Base-by-base conservation (phyloP, 2,797 vertebrate species). In the Capromys pilorides region DNA sequence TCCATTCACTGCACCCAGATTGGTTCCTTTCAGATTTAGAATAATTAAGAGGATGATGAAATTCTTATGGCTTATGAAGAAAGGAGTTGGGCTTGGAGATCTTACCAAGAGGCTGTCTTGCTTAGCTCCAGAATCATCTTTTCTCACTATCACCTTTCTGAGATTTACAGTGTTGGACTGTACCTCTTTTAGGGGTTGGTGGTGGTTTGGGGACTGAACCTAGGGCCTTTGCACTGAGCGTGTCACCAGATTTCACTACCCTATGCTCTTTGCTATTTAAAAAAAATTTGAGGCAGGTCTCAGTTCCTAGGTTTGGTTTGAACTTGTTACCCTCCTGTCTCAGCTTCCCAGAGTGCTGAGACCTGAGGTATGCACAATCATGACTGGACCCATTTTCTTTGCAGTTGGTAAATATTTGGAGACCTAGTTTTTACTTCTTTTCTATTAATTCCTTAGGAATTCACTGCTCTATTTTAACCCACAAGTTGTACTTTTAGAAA, bases 391-490 rank as follows among this genome's bases (percentile, higher is more conserved):
- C 45, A 26, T 45, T 77, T 78, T 11, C 75, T n/a, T 67, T 71
- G 39, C 77, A 81, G 49, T 83, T 91, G 45, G 24, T 49, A 28
- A 71, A 67, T 73, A 67, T 86, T 86, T 77, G 49, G 36, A 95
- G 64, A 28, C 39, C 8, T 66, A 26, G 2, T 19, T 95, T 91
- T 82, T 31, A 62, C 45, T 91, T 81, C 54, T 73, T 28, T 2
- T 59, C 14, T n/a, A 1, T 41, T 16, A 81, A 69, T 79, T 95
- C 49, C 69, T 84, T 62, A 88, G 64, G 61, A 87, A 93, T 95
- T 59, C 13, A 31, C 84, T 88, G 69, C n/a, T 86, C 12, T 71
- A 10, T 31, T n/a, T 69, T 64, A 90, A 81, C 62, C 82, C 36
- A 71, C 41, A 94, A 87, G n/a, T 84, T 95, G 6, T 57, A n/a